Evolutionary conservation across 2,797 vertebrate species (phyloP).

Genomic region (Takifugu ocellatus): DNA sequence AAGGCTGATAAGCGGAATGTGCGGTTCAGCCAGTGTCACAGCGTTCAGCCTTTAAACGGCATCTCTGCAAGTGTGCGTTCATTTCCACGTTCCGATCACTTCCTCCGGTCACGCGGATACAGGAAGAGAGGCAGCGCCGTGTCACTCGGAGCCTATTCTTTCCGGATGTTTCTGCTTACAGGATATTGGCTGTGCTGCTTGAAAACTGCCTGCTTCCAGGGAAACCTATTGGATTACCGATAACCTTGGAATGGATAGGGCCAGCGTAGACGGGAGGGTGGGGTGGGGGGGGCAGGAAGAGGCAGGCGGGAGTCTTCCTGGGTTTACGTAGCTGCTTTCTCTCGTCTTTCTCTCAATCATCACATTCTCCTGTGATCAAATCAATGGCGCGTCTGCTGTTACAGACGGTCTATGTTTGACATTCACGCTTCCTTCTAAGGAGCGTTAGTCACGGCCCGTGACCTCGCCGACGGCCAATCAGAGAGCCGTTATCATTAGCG

Average conservation of each 20-base stretch:
- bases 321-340: neutral
- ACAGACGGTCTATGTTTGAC: slow-evolving; percentile 9
- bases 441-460: slow-evolving; percentile 21
- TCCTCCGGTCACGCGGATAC: slow-evolving; percentile 27
- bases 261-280: slow-evolving; percentile 32
- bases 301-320: slow-evolving; percentile 10
- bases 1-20: neutral
- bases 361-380: slow-evolving; percentile 12
- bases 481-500: slow-evolving; percentile 34
- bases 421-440: slow-evolving; percentile 19
- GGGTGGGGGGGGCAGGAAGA: slow-evolving; percentile 1
- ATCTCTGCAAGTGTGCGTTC: neutral
- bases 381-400: slow-evolving; percentile 7
- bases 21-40: slow-evolving; percentile 4
- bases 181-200: slow-evolving; percentile 54
- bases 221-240: slow-evolving; percentile 70
- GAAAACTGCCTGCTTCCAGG: slow-evolving; percentile 53
- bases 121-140: slow-evolving; percentile 36
- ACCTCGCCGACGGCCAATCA: slow-evolving; percentile 19
- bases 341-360: slow-evolving; percentile 4
- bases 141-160: slow-evolving; percentile 52
- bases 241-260: slow-evolving; percentile 65
- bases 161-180: slow-evolving; percentile 60
- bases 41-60: neutral
- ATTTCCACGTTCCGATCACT: slow-evolving; percentile 15